Base-by-base conservation (phyloP, 2,888 invertebrate genomes). In the Leptopilina syphax region DNA sequence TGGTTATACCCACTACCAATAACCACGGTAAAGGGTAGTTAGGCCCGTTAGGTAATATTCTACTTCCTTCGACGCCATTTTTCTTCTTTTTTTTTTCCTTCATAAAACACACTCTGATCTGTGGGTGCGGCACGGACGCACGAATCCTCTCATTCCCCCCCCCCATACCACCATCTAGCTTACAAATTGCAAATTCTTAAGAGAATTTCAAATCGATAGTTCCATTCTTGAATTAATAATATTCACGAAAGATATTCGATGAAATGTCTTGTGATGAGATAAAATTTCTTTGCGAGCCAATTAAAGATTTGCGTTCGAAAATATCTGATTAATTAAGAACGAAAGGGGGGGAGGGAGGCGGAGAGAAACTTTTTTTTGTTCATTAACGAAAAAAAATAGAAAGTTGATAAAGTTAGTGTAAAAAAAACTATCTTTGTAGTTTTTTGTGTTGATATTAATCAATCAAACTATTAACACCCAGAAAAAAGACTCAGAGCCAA, bases 11-110 rank as follows among this genome's bases (percentile, higher is more conserved):
- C 82, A 83, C 83, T 80, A 82, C 81, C 84, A 84, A 81, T 86
- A 87, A 84, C 85, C 82, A 84, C 82, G 86, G 84, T 82, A 12
- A 0, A 82, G 85, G 84, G 85, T 86, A 86, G 88, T 88, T 89
- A 88, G 87, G 86, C 86, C 86, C 84, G 88, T 88, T 89, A 86
- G 88, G 87, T 89, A 90, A 91, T 90, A 91, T 91, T 34, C 91
- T 90, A 90, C 91, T 91, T 91, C 90, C 90, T 88, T 81, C 82
- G 84, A 81, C 88, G 88, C 88, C 88, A 88, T 89, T 89, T 88
- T 87, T 88, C 87, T 89, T 86, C 5, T 44, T 44, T 44, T 44
- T 44, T 44, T 34, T 34, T 8, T 87, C 85, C 86, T 88, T 85
- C 81, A 85, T 89, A 87, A 88, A 89, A 89, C 86, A 87, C 86